Conservation (phyloP, 2,888 invertebrate genomes). For the Leucozona laternaria region DNA sequence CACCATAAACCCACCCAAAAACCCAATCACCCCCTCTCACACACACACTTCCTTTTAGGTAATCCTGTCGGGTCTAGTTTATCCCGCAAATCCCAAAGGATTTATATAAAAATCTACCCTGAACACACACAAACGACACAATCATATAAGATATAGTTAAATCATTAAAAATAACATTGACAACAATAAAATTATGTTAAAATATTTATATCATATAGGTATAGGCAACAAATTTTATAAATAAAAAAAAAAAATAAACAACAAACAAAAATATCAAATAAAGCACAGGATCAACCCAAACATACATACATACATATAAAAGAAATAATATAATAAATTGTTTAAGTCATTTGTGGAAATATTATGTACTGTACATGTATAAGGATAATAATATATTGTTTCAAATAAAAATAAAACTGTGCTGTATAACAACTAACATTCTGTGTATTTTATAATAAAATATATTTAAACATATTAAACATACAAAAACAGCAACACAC, state of each 20-base stretch:
- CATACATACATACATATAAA: no score
- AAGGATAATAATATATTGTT: conserved; percentile 58
- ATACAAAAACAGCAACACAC: conserved; percentile 2
- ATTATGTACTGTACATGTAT: conserved; percentile 21
- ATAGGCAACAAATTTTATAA: conserved; percentile 21
- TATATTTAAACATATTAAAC: conserved; percentile 44
- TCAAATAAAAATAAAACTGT: conserved; percentile 52
- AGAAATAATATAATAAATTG: conserved; percentile 44
- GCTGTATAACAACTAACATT: conserved; percentile 68
- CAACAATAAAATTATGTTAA: conserved; percentile 48
- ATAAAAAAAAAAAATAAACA: conserved; percentile 13
- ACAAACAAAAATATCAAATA: conserved; percentile 51
- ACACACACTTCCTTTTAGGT: conserved; percentile 16
- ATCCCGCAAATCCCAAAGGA: conserved; percentile 15
- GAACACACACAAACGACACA: conserved; percentile 31
- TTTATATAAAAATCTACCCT: background rate
- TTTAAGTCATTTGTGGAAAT: conserved; percentile 43
- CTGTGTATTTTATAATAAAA: conserved; percentile 74
- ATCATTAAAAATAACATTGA: conserved; percentile 47
- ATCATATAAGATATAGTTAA: conserved; percentile 49
- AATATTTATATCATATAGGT: conserved; percentile 47
- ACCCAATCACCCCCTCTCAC: background rate
- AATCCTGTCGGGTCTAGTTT: conserved; percentile 26
- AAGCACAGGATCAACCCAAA: conserved; percentile 62
- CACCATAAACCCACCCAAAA: conserved; percentile 22